A percentile compares a stretch with the other conserved stretches of the same genome.
phyloP scores from a whole-genome alignment of 2,888 invertebrate genomes.

The Caenorhabditis sp. region DNA sequence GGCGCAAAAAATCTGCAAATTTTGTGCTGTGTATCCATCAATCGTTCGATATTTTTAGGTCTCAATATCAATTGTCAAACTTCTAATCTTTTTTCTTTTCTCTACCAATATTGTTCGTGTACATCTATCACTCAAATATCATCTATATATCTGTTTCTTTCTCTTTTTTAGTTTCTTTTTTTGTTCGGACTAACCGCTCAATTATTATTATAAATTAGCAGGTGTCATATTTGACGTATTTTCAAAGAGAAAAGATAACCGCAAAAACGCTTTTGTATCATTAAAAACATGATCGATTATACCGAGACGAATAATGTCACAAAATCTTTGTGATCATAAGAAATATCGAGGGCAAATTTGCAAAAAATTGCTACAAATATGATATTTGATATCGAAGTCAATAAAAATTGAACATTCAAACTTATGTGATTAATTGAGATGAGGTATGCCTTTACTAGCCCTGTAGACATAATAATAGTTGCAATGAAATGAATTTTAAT shows the following conservation, averaged over 20 bases:
- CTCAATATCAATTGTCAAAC: slow-evolving; percentile 2
- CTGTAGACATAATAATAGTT: no score
- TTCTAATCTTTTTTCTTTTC: neutral
- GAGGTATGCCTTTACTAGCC: no score
- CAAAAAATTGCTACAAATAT: no score
- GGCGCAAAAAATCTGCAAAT: neutral
- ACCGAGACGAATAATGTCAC: neutral
- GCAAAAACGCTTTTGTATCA: neutral
- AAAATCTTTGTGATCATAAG: no score
- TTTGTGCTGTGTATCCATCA: neutral
- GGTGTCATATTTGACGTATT: neutral
- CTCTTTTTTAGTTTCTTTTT: neutral
- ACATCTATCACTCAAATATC: slow-evolving; percentile 8
- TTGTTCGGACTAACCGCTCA: neutral
- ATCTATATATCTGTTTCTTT: neutral
- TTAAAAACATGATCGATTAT: neutral
- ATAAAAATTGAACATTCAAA: no score
- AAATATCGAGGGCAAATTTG: no score
- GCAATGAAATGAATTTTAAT: no score
- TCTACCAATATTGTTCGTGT: neutral
- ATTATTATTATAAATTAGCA: neutral
- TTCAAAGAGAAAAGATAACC: neutral
- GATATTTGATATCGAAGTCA: no score
- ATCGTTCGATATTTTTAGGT: neutral
- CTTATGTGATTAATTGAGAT: no score